A percentile compares a stretch with the other conserved stretches of the same genome.
Conservation (phyloP, 2,888 invertebrate species). For the Trileptium ribeirensis region DNA sequence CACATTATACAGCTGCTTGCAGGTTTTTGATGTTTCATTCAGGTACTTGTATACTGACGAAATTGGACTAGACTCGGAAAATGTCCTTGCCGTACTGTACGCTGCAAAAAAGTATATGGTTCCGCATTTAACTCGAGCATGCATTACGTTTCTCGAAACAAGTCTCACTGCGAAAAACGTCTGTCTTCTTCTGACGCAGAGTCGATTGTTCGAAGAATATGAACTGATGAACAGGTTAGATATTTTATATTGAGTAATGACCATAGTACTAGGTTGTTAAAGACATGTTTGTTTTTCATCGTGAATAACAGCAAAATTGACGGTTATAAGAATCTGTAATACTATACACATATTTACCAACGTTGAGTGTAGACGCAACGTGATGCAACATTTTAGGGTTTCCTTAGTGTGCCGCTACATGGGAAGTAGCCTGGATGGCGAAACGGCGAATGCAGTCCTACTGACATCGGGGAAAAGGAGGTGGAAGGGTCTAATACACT, state of each 20-base stretch:
- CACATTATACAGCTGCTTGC: not conserved
- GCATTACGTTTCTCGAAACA: constrained; percentile 88
- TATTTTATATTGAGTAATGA: not conserved
- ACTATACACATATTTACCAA: no score
- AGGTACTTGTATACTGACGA: constrained; percentile 96
- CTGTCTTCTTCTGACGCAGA: constrained; percentile 86
- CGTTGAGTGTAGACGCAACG: no score
- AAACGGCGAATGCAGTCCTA: no score
- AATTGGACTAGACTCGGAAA: constrained; percentile 86
- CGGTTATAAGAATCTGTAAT: no score
- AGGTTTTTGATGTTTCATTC: constrained; percentile 52
- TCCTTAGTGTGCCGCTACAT: no score
- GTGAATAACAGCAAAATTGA: no score
- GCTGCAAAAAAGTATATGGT: constrained; percentile 95
- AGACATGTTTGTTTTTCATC: no score
- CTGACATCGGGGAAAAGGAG: no score
- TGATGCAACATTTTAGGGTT: no score
- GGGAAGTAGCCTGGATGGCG: no score
- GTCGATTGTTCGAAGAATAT: constrained; percentile 87
- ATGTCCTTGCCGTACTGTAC: constrained; percentile 83
- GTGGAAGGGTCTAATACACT: no score
- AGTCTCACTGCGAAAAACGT: constrained; percentile 92
- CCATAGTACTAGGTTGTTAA: no score
- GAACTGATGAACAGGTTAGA: constrained; percentile 73
- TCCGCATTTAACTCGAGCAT: constrained; percentile 82